A percentile compares a stretch with the other conserved stretches of the same genome.
Conservation (phyloP, 2,113 vertebrate species). For the Corydoras maculifer region DNA sequence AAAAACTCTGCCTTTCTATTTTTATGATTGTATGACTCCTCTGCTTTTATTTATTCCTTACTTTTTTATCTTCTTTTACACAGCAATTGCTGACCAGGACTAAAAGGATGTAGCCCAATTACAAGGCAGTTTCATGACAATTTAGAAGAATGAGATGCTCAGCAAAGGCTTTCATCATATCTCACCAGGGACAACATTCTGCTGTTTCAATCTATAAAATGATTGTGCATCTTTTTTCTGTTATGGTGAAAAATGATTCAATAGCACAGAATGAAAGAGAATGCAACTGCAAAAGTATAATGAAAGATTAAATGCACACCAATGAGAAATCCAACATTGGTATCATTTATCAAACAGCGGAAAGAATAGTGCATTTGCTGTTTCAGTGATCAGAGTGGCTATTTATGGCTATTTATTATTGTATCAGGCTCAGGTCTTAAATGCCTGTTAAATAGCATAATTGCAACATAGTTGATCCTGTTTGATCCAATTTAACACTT, state of each 20-base stretch:
- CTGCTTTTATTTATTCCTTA: constrained; percentile 9
- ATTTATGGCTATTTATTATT: background rate
- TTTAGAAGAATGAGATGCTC: constrained; percentile 26
- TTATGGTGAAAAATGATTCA: constrained; percentile 22
- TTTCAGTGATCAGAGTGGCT: background rate
- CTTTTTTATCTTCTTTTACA: constrained; percentile 25
- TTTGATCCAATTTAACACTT: too few relatives aligned
- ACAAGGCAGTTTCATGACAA: constrained; percentile 29
- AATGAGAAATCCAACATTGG: background rate
- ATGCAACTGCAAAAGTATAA: constrained; percentile 10
- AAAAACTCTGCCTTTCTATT: background rate
- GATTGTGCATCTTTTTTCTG: constrained; percentile 3
- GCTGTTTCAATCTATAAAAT: constrained; percentile 19
- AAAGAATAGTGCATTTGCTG: background rate
- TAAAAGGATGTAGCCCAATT: constrained; percentile 36
- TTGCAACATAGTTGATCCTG: background rate
- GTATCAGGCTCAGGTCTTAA: background rate
- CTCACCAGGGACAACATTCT: constrained; percentile 15
- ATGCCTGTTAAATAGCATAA: background rate
- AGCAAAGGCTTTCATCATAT: constrained; percentile 22
- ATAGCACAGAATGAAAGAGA: constrained; percentile 16
- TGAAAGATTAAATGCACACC: constrained; percentile 20
- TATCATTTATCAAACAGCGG: constrained; percentile 4
- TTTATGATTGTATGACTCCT: background rate
- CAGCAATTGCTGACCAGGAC: constrained; percentile 18